Percentiles rank a stretch among this genome's conserved stretches.
These are phyloP conservation scores for Tholera decimalis DNA, from an alignment of 2,888 invertebrate genomes.

Conservation along the genomic window DNA sequence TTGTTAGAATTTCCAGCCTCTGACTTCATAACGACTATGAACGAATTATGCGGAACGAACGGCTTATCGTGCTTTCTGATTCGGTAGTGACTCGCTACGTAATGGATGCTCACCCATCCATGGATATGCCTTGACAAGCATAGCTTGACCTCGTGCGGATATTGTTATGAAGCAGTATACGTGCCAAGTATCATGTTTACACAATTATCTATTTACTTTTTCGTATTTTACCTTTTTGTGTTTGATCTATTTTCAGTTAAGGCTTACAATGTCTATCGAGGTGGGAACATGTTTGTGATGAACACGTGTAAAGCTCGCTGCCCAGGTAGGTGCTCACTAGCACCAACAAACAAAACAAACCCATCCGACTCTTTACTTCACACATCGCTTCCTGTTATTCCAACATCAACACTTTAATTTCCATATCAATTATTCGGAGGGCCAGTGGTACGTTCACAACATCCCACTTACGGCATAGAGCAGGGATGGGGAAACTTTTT, in stretches of 20 bases:
- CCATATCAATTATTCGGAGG: constrained; percentile 56
- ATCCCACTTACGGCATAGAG: constrained; percentile 53
- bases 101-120: no score
- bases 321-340: not conserved
- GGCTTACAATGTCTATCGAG: constrained; percentile 11
- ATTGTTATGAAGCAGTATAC: no score
- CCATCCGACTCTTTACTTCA: constrained; percentile 34
- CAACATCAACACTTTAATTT: constrained; percentile 58
- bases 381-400: constrained; percentile 55
- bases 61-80: no score
- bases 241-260: constrained; percentile 1
- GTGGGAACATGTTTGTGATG: not conserved
- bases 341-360: constrained; percentile 33
- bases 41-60: no score
- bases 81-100: no score
- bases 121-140: no score
- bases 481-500: no score
- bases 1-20: no score
- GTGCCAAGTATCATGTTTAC: no score
- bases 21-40: no score
- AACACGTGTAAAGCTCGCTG: not conserved
- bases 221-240: not conserved
- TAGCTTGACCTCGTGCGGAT: no score
- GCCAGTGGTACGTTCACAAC: constrained; percentile 32
- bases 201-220: no score